These are phyloP conservation scores for Poeciliopsis gracilis DNA, from an alignment of 2,797 vertebrate species.

Conservation along the genomic window DNA sequence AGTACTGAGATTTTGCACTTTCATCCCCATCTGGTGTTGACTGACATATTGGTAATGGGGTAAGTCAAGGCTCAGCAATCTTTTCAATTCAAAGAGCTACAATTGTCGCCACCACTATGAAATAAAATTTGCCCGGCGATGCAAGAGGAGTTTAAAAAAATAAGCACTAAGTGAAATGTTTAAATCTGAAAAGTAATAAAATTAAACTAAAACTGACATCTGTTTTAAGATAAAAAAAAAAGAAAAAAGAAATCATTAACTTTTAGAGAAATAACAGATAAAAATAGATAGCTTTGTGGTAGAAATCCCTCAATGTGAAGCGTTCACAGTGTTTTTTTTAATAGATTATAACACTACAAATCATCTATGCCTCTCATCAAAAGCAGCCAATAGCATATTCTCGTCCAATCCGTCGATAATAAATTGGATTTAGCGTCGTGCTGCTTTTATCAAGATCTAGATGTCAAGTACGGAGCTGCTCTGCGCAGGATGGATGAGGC, in stretches of 20 bases:
- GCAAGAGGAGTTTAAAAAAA: not conserved
- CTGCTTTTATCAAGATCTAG: not conserved
- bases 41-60: not conserved
- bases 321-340: not conserved
- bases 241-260: not conserved
- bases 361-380: not conserved
- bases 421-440: not conserved
- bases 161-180: not conserved
- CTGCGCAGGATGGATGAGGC: not conserved
- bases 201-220: not conserved
- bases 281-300: not conserved
- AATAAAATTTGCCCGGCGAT: not conserved
- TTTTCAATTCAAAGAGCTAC: not conserved
- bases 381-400: not conserved
- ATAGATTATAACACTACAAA: not conserved
- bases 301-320: not conserved
- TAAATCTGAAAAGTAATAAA: not conserved
- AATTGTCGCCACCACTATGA: not conserved
- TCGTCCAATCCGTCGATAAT: conserved; percentile 4
- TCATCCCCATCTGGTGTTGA: not conserved
- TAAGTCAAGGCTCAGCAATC: not conserved
- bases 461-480: conserved; percentile 1
- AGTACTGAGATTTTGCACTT: not conserved
- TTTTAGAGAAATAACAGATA: not conserved
- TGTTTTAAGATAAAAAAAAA: not conserved